These are phyloP conservation scores for Psephotus haematonotus DNA, from an alignment of 2,113 vertebrate genomes.

Conservation along the genomic window DNA sequence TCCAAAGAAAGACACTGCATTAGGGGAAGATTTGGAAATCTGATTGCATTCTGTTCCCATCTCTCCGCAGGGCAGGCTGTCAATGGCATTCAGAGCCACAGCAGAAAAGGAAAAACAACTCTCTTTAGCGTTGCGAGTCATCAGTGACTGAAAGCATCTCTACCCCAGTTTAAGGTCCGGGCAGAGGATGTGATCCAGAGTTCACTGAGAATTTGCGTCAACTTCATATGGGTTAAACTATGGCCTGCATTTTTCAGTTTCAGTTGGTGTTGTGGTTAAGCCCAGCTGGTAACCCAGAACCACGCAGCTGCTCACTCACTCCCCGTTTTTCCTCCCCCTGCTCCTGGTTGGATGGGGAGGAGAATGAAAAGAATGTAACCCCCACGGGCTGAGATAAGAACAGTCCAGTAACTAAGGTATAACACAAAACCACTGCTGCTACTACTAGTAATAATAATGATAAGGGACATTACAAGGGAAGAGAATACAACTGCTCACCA, in stretches of 20 bases:
- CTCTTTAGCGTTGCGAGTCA: background rate
- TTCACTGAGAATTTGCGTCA: background rate
- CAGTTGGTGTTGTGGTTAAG: background rate
- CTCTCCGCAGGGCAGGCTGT: constrained; percentile 58
- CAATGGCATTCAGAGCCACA: constrained; percentile 1
- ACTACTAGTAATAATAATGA: background rate
- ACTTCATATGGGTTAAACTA: background rate
- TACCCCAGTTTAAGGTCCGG: constrained; percentile 1
- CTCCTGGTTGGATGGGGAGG: background rate
- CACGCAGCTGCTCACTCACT: too few species aligned
- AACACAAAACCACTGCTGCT: background rate
- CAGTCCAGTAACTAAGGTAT: background rate
- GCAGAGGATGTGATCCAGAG: background rate
- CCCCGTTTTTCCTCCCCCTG: background rate
- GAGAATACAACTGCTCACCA: background rate
- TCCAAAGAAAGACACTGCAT: constrained; percentile 54
- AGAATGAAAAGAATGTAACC: background rate
- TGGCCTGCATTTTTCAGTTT: background rate
- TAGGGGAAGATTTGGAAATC: constrained; percentile 63
- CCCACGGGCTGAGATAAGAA: background rate
- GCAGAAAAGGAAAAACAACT: constrained; percentile 47
- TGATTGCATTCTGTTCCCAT: constrained; percentile 63
- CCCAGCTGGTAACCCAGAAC: too few species aligned
- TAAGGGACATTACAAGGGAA: background rate
- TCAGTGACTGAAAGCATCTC: constrained; percentile 8